Evolutionary conservation across 2,797 vertebrate species (phyloP), one percentile per base, ranked within the genome.

Genomic region (Lateolabrax maculatus): DNA sequence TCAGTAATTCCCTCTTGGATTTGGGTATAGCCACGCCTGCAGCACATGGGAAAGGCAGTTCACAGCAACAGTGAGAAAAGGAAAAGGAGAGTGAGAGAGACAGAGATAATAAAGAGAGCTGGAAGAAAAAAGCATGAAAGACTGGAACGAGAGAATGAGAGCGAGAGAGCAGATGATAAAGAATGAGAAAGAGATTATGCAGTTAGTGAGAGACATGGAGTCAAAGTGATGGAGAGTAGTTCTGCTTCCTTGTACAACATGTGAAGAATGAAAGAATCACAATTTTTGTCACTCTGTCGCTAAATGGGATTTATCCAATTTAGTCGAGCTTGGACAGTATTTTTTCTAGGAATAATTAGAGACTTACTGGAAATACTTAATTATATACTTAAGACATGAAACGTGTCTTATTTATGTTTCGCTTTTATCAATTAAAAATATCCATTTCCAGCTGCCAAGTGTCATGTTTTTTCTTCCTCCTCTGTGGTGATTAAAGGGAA

Each of bases 1-100:
- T 83, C 90, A 92, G 91, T 80, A 83, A 89, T 86, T 94, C 88
- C 87, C 82, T 81, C 79, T 77, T 89, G 85, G 83, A 82, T 89
- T 89, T 79, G 80, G 81, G 58, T 75, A 81, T 77, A 90, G 91
- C 89, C 89, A 84, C 71, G 75, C 89, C 93, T 87, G 91, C 71
- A 84, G 68, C 9, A 51, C 73, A 91, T 89, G 91, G 89, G 91
- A 94, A 91, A 86, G 69, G 75, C 77, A 76, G 79, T 72, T 83
- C 62, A 86, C 68, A 83, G 83, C 63, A 81, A 79, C 77, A 84
- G 48, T 66, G 81, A 91, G 86, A 83, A 84, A 75, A 51, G 60
- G 63, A 67, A 82, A 80, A 58, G 78, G 46, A 73, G 52, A 86
- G 71, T 41, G 62, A 79, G 77, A 77, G 76, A 83, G 71, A 79